Base-by-base conservation (phyloP, 2,113 vertebrate genomes). In the Conger conger region DNA sequence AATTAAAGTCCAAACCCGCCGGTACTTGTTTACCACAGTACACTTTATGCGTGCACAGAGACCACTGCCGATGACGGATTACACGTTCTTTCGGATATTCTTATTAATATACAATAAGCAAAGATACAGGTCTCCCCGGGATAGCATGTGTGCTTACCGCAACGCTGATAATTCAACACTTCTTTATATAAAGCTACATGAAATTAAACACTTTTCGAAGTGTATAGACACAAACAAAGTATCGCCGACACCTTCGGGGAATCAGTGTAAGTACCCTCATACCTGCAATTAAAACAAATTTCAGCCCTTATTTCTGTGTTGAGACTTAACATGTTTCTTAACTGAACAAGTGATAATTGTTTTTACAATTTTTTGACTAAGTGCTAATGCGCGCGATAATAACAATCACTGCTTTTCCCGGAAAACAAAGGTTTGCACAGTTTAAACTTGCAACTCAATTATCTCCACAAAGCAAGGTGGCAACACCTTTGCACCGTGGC, bases 381-480 rank as follows among this genome's bases (percentile, higher is more conserved):
- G 68, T 73, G 68, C 68, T 73, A 73, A 73, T 73, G 68, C n/a
- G 8, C 27, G 57, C 8, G 57, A 63, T 63, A 63, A 63, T 27
- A 23, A 27, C 20, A 63, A 27, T 6, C 1, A 20, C 57, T 63
- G 68, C n/a, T 1, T n/a, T 73, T 73, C 68, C 68, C 27, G 13
- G 68, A 33, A 73, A 73, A 73, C 27, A 27, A 73, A 73, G 68
- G 27, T 13, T 73, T 33, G 57, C 11, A 13, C n/a, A 73, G 68
- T 73, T 73, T 73, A 33, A 73, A 73, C 68, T 30, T 30, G 68
- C 68, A n/a, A 73, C 68, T 73, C 68, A 73, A 73, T 73, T 73
- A 88, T 53, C 80, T 16, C 23, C 53, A 79, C 40, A 78, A 57
- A 85, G 81, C 79, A 84, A 84, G 35, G 54, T 76, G 79, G 37